A percentile compares a stretch with the other conserved stretches of the same genome.
Conservation (phyloP, 2,797 vertebrate species). For the Paguma larvata region DNA sequence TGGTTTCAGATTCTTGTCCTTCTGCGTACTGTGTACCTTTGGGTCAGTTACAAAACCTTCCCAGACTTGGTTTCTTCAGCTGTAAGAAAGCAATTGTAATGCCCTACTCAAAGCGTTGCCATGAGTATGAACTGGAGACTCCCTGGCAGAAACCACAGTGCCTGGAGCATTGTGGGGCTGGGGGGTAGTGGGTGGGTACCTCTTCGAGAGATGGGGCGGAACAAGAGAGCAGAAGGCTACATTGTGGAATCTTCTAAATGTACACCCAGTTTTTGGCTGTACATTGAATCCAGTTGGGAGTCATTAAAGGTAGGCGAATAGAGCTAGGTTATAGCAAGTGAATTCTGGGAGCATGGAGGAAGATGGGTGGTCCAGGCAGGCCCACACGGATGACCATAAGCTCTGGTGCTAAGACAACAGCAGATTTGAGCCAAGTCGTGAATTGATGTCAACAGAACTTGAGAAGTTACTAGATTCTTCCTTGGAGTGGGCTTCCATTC, state of each 20-base stretch:
- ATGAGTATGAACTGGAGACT: not conserved
- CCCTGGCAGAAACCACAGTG: not conserved
- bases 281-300: not conserved
- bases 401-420: not conserved
- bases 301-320: not conserved
- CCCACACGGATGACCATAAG: not conserved
- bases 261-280: not conserved
- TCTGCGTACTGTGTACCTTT: not conserved
- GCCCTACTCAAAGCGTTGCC: not conserved
- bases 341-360: not conserved
- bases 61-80: not conserved
- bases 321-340: not conserved
- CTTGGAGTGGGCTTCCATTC: not conserved
- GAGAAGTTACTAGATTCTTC: not conserved
- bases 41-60: not conserved
- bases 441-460: not conserved
- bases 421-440: not conserved
- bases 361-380: not conserved
- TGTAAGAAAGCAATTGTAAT: fast-evolving
- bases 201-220: not conserved
- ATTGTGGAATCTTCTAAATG: not conserved
- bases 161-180: not conserved
- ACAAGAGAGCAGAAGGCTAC: not conserved
- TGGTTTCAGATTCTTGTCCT: not conserved
- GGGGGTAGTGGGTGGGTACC: too few relatives aligned